phyloP scores from a whole-genome alignment of 2,888 invertebrate genomes.

The Auanema freiburgensis region DNA sequence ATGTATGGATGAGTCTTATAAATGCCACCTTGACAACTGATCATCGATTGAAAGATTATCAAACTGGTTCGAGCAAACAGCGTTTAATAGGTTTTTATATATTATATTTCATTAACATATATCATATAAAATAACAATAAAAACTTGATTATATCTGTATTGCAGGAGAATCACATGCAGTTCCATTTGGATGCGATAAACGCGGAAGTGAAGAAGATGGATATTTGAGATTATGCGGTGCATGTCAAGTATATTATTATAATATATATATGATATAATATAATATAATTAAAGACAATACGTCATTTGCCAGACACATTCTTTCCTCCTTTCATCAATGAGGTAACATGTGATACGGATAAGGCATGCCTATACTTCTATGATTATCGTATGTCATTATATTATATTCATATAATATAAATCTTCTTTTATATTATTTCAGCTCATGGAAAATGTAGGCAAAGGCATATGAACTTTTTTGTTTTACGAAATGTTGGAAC shows the following conservation, averaged over 20 bases:
- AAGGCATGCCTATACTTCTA: slow-evolving; percentile 64
- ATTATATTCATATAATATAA: too few relatives aligned
- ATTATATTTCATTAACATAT: background rate
- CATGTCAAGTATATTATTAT: slow-evolving; percentile 45
- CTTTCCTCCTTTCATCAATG: slow-evolving; percentile 65
- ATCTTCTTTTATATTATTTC: slow-evolving; percentile 22
- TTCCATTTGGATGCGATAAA: slow-evolving; percentile 64
- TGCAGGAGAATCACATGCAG: slow-evolving; percentile 62
- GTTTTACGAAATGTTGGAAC: slow-evolving; percentile 63
- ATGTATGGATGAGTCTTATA: slow-evolving; percentile 10
- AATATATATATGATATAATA: background rate
- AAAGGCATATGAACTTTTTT: slow-evolving; percentile 65
- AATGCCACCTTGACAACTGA: too few relatives aligned
- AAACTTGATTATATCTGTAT: background rate
- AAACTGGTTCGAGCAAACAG: too few relatives aligned
- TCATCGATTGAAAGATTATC: too few relatives aligned
- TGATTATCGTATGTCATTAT: slow-evolving; percentile 55
- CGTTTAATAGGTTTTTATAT: background rate
- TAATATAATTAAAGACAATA: slow-evolving; percentile 41
- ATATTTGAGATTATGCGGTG: slow-evolving; percentile 62
- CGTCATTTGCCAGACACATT: slow-evolving; percentile 62
- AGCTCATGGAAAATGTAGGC: slow-evolving; percentile 65
- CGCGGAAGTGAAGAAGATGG: slow-evolving; percentile 63
- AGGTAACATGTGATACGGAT: slow-evolving; percentile 64
- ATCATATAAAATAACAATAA: background rate